Conservation (phyloP, 2,797 vertebrate genomes). For the Macrochelys suwanniensis region DNA sequence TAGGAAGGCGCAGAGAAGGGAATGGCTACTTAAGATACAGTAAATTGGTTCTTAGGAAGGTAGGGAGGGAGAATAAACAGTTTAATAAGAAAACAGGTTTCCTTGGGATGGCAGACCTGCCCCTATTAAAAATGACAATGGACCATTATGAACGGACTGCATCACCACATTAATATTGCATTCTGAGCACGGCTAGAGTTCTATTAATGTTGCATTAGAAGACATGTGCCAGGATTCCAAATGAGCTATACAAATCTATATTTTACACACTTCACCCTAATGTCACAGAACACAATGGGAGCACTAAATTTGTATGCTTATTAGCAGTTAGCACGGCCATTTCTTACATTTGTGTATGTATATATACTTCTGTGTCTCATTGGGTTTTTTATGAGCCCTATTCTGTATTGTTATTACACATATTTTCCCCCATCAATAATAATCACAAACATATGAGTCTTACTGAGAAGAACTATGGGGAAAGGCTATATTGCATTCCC, state of each 20-base stretch:
- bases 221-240: constrained; percentile 10
- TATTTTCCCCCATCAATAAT: constrained; percentile 56
- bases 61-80: neutral
- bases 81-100: constrained; percentile 29
- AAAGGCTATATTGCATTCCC: constrained; percentile 28
- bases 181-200: neutral
- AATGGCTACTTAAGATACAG: neutral
- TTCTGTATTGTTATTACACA: constrained; percentile 30
- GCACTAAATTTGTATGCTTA: constrained; percentile 1
- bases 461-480: constrained; percentile 40
- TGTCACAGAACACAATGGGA: neutral
- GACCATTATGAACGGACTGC: constrained; percentile 9
- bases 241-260: constrained; percentile 12
- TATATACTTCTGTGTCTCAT: neutral
- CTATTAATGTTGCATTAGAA: constrained; percentile 31
- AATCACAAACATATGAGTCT: constrained; percentile 24
- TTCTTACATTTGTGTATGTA: neutral
- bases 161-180: constrained; percentile 39
- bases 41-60: neutral
- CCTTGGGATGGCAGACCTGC: neutral
- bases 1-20: neutral
- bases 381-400: constrained; percentile 37
- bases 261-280: constrained; percentile 42
- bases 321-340: neutral
- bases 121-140: constrained; percentile 47